phyloP scores from a whole-genome alignment of 2,888 invertebrate species.

The Dendrolimus pini region DNA sequence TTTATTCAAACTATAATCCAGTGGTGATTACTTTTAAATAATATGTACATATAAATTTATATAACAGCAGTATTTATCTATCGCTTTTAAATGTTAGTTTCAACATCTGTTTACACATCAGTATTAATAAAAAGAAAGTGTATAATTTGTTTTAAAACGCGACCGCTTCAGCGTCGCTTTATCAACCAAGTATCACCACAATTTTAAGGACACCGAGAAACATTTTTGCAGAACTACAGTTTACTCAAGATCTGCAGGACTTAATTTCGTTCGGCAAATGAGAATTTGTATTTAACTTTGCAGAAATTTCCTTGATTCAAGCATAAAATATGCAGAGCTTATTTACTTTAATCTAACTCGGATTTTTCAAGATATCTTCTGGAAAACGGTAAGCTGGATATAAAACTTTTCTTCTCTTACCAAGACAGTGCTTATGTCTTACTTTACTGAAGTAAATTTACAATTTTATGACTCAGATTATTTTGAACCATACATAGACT shows the following conservation, averaged over 20 bases:
- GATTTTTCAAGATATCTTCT: neutral
- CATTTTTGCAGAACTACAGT: neutral
- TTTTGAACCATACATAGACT: too few species aligned
- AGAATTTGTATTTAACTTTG: constrained; percentile 1
- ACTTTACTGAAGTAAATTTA: neutral
- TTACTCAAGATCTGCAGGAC: neutral
- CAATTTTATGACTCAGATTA: constrained; percentile 1
- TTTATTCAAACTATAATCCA: too few species aligned
- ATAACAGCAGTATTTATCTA: too few species aligned
- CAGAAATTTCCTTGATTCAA: neutral
- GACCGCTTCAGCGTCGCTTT: neutral
- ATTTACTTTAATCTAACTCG: neutral
- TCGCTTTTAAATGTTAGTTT: too few species aligned
- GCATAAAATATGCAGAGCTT: neutral
- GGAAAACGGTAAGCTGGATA: neutral
- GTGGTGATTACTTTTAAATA: too few species aligned
- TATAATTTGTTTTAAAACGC: too few species aligned
- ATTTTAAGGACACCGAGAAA: neutral
- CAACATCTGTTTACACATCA: too few species aligned
- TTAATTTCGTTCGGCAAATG: neutral
- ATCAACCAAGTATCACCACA: neutral
- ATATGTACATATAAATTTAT: too few species aligned
- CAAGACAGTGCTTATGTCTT: too few species aligned
- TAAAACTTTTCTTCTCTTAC: neutral
- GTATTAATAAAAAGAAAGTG: too few species aligned